phyloP scores from a whole-genome alignment of 1,140 invertebrate species.

The Branchinecta lynchi region DNA sequence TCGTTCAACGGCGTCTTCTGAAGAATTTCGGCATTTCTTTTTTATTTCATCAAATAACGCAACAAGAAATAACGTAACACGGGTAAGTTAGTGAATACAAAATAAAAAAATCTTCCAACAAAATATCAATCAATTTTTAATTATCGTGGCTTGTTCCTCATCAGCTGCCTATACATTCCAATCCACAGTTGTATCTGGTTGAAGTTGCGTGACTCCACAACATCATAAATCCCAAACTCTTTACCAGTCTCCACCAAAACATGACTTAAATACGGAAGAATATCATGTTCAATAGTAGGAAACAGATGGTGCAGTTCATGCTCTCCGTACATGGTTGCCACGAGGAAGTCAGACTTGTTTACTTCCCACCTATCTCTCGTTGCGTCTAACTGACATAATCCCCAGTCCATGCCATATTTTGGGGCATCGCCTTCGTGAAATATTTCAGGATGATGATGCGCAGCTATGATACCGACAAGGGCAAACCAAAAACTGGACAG shows the following conservation, averaged over 20 bases:
- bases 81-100: too few relatives aligned
- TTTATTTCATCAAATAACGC: too few relatives aligned
- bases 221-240: conserved; percentile 44
- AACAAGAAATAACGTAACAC: too few relatives aligned
- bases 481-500: conserved; percentile 23
- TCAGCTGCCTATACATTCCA: conserved; percentile 49
- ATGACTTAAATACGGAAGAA: conserved; percentile 45
- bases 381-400: conserved; percentile 55
- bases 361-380: conserved; percentile 52
- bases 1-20: too few relatives aligned
- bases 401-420: conserved; percentile 53
- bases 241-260: conserved; percentile 47
- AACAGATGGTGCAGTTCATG: conserved; percentile 65
- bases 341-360: conserved; percentile 47
- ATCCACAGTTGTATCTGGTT: conserved; percentile 41
- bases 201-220: conserved; percentile 32
- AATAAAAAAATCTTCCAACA: too few relatives aligned
- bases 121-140: background rate
- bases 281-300: conserved; percentile 56
- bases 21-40: too few relatives aligned
- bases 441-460: conserved; percentile 31
- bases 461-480: conserved; percentile 24
- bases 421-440: conserved; percentile 29
- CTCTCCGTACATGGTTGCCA: conserved; percentile 53
- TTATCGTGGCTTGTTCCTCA: conserved; percentile 32